phyloP scores from a whole-genome alignment of 2,888 invertebrate species.

The Drosophila rellima region DNA sequence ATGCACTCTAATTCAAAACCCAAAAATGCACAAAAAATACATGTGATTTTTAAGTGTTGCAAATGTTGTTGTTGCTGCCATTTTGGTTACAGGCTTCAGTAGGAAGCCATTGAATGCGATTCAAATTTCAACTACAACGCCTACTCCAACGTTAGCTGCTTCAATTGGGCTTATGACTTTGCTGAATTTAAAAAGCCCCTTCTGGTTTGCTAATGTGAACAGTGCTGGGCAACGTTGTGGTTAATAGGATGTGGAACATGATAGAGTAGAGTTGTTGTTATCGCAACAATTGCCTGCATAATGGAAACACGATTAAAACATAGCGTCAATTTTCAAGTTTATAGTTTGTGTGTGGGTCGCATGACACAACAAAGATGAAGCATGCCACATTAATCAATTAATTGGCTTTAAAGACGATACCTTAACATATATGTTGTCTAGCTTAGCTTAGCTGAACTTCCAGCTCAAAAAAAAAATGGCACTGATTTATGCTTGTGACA shows the following conservation, averaged over 20 bases:
- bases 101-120: conserved; percentile 23
- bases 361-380: conserved; percentile 12
- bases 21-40: conserved; percentile 20
- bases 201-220: conserved; percentile 39
- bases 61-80: conserved; percentile 10
- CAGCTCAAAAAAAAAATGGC: conserved; percentile 1
- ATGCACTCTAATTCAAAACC: conserved; percentile 51
- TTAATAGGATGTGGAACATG: background rate
- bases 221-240: background rate
- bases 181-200: conserved; percentile 43
- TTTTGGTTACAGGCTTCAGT: conserved; percentile 48
- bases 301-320: conserved; percentile 43
- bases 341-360: conserved; percentile 1
- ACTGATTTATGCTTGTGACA: conserved; percentile 45
- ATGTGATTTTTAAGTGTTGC: conserved; percentile 39
- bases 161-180: conserved; percentile 44
- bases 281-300: conserved; percentile 5
- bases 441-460: background rate
- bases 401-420: conserved; percentile 17
- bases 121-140: background rate
- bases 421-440: background rate
- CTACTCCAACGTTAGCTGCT: background rate
- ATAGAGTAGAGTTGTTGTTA: conserved; percentile 9
- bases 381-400: conserved; percentile 32
- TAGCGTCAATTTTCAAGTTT: conserved; percentile 34